Conservation (phyloP, 2,797 vertebrate species). For the Glossophaga mutica region DNA sequence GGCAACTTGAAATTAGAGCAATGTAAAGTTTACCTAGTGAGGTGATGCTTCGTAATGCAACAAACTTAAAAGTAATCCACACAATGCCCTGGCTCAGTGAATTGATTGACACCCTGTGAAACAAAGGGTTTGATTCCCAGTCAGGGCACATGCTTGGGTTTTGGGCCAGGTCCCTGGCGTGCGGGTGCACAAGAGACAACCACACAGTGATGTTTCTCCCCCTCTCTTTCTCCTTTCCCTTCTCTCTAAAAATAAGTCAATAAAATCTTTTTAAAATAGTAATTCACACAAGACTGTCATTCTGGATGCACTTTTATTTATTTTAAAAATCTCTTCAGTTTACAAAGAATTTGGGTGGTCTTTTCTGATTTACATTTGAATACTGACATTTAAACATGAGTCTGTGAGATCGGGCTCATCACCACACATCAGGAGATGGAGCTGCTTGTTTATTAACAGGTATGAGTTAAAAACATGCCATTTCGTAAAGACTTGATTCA, state of each 20-base stretch:
- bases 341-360: slow-evolving; percentile 75
- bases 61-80: slow-evolving; percentile 58
- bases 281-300: neutral
- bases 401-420: slow-evolving; percentile 62
- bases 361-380: slow-evolving; percentile 57
- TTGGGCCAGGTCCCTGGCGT: no score
- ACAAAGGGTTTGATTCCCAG: no score
- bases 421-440: slow-evolving; percentile 59
- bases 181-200: no score
- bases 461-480: slow-evolving; percentile 68
- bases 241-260: no score
- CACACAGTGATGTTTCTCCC: no score
- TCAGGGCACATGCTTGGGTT: no score
- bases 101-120: no score
- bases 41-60: slow-evolving; percentile 43
- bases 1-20: slow-evolving; percentile 27
- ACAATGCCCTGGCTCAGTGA: neutral
- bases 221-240: no score
- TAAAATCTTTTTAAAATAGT: slow-evolving; percentile 9
- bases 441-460: slow-evolving; percentile 67
- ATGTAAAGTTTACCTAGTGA: slow-evolving; percentile 45
- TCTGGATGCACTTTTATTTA: slow-evolving; percentile 36
- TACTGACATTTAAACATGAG: slow-evolving; percentile 42
- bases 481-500: neutral
- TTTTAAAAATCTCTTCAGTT: slow-evolving; percentile 56